Percentiles rank a stretch among this genome's conserved stretches.
These are phyloP conservation scores for Pipistrellus pygmaeus DNA, from an alignment of 2,797 vertebrate genomes.

Conservation along the genomic window DNA sequence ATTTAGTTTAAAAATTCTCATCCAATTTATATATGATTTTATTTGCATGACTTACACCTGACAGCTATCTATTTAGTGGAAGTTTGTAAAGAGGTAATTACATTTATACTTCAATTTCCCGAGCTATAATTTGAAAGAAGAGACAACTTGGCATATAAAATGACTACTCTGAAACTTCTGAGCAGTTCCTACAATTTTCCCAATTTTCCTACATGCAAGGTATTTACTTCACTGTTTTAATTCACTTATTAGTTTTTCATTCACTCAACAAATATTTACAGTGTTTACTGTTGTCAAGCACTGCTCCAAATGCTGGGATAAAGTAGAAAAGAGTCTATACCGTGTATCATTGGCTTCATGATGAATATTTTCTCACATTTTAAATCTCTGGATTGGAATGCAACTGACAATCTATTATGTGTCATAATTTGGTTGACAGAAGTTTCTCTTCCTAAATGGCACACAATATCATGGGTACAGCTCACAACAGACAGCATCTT, in stretches of 20 bases:
- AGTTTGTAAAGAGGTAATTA: neutral
- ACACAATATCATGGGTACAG: neutral
- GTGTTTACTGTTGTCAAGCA: neutral
- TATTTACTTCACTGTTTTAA: slow-evolving; percentile 15
- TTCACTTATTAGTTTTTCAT: neutral
- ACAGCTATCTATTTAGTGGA: neutral
- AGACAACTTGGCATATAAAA: neutral
- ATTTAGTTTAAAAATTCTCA: neutral
- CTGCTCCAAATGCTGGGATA: neutral
- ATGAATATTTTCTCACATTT: neutral
- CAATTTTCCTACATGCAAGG: slow-evolving; percentile 3
- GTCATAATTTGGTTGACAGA: neutral
- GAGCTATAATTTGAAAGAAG: slow-evolving; percentile 32
- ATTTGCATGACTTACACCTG: slow-evolving; percentile 28
- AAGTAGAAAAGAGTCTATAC: neutral
- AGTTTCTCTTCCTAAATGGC: neutral
- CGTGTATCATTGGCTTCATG: neutral
- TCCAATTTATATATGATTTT: slow-evolving; percentile 43
- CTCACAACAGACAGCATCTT: neutral
- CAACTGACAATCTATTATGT: neutral
- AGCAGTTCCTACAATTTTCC: neutral
- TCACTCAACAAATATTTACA: neutral
- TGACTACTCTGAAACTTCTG: neutral
- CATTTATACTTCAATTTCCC: slow-evolving; percentile 36
- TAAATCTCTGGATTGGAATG: slow-evolving; percentile 14